Conservation (phyloP, 2,888 invertebrate species). For the Schrankia costaestrigalis region DNA sequence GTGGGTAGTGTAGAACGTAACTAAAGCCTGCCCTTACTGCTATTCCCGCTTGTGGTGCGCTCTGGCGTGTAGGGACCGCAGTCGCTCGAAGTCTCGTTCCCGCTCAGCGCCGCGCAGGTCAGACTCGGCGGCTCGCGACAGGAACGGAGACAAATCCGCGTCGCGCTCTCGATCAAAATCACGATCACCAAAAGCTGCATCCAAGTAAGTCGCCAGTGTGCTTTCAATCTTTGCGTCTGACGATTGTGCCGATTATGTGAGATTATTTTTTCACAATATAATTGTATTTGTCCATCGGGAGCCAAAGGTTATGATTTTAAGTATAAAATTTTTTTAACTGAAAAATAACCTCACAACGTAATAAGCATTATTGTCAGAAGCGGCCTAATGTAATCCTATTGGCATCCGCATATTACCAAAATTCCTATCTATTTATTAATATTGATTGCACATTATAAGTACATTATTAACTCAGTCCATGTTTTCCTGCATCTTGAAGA, state of each 20-base stretch:
- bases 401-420: slow-evolving; percentile 44
- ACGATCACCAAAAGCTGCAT: slow-evolving; percentile 65
- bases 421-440: slow-evolving; percentile 32
- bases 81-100: slow-evolving; percentile 60
- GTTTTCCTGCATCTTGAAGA: slow-evolving; percentile 64
- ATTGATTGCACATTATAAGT: slow-evolving; percentile 63
- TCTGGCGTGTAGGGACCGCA: slow-evolving; percentile 61
- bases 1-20: slow-evolving; percentile 20
- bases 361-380: slow-evolving; percentile 50
- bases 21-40: slow-evolving; percentile 33
- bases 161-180: slow-evolving; percentile 70
- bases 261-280: slow-evolving; percentile 38
- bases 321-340: background rate
- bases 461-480: slow-evolving; percentile 52
- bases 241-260: slow-evolving; percentile 40
- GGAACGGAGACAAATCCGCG: slow-evolving; percentile 49
- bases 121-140: slow-evolving; percentile 35
- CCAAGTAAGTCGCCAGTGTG: slow-evolving; percentile 63
- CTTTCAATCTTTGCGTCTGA: slow-evolving; percentile 52
- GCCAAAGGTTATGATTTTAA: background rate
- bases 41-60: slow-evolving; percentile 32
- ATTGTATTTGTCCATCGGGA: background rate
- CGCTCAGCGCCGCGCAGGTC: slow-evolving; percentile 39
- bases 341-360: slow-evolving; percentile 43
- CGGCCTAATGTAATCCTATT: slow-evolving; percentile 32